Percentiles rank a stretch among this genome's conserved stretches.
phyloP scores from a whole-genome alignment of 2,888 invertebrate genomes.

The Hemaris fuciformis region DNA sequence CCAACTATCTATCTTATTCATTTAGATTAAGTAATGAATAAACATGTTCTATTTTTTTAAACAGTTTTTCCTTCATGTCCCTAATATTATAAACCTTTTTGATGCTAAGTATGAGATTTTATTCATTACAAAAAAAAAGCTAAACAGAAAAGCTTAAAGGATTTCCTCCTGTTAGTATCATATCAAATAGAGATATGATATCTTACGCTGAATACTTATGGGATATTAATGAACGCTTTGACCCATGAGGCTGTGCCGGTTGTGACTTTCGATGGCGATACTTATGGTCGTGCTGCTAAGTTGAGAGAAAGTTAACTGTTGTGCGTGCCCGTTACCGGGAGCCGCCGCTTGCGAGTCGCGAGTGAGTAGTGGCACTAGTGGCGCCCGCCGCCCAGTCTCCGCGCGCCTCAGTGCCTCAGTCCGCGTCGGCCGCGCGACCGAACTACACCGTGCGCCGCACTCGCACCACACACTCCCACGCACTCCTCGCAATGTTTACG shows the following conservation, averaged over 20 bases:
- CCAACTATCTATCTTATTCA: background rate
- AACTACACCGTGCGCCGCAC: too few species aligned
- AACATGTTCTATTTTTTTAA: background rate
- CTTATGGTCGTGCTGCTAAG: slow-evolving; percentile 59
- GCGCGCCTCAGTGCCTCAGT: slow-evolving; percentile 33
- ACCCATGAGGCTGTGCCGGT: slow-evolving; percentile 62
- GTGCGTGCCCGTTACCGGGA: slow-evolving; percentile 72
- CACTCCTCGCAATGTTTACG: slow-evolving; percentile 56
- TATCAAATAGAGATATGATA: background rate
- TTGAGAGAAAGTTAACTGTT: slow-evolving; percentile 81
- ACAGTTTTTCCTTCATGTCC: background rate
- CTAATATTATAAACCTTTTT: too few species aligned
- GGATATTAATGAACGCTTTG: slow-evolving; percentile 66
- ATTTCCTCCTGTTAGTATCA: background rate
- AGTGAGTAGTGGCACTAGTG: too few species aligned
- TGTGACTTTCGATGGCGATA: slow-evolving; percentile 75
- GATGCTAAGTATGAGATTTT: too few species aligned
- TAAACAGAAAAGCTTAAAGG: background rate
- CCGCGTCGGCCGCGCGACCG: slow-evolving; percentile 43
- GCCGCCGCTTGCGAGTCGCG: too few species aligned
- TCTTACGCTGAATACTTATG: slow-evolving; percentile 20
- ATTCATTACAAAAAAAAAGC: too few species aligned
- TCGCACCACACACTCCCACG: slow-evolving; percentile 24
- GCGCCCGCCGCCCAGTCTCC: background rate
- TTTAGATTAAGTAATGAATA: background rate